Percentiles rank a stretch among this genome's conserved stretches.
These are phyloP conservation scores for Galago senegalensis DNA, from an alignment of 2,797 vertebrate genomes.

Conservation along the genomic window DNA sequence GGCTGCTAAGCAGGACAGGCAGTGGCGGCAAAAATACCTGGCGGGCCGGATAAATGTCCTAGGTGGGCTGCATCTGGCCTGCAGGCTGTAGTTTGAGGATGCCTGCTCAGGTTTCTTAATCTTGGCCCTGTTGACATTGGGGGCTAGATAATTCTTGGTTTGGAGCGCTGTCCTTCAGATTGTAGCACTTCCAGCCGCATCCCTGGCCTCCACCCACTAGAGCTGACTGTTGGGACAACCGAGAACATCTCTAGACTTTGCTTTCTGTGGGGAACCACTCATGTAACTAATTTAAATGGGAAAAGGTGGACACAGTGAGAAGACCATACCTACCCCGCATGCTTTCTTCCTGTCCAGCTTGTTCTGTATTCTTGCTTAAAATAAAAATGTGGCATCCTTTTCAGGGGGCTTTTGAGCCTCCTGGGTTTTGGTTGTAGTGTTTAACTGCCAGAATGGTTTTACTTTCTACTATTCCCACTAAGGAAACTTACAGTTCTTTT, in stretches of 20 bases:
- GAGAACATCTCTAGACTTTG: neutral
- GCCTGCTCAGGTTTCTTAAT: neutral
- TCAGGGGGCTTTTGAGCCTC: neutral
- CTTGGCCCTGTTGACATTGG: accelerated
- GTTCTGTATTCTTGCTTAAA: neutral
- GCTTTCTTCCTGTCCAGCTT: neutral
- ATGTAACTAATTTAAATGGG: neutral
- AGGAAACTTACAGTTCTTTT: neutral
- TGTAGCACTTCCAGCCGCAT: accelerated
- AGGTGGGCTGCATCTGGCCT: no score
- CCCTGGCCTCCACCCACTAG: neutral
- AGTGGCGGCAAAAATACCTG: no score
- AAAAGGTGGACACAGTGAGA: neutral
- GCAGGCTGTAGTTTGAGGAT: no score
- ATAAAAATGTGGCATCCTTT: neutral
- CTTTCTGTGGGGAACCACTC: neutral
- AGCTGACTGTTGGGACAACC: neutral
- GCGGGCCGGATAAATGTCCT: no score
- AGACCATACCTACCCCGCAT: neutral
- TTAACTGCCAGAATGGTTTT: neutral
- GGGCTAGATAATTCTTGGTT: neutral
- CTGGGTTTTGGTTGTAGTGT: neutral
- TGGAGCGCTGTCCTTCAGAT: neutral
- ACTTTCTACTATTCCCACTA: neutral
- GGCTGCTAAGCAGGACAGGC: no score